A percentile compares a stretch with the other conserved stretches of the same genome.
These are phyloP conservation scores for Oncorhynchus mykiss DNA, from an alignment of 2,113 vertebrate genomes.

Conservation along the genomic window DNA sequence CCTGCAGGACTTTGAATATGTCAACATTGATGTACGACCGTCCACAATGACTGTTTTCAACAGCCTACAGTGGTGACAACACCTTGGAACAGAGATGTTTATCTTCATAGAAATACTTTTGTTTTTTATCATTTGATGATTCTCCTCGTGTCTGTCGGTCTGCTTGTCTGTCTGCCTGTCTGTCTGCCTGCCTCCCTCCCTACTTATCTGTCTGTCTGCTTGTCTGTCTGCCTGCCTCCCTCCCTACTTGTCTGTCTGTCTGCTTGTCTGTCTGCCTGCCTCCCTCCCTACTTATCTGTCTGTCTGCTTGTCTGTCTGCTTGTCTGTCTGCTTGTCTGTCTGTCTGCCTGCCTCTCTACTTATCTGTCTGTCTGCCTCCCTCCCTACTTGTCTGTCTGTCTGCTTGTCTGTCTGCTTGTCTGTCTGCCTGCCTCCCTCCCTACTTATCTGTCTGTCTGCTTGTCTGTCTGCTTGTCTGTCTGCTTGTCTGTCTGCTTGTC, in stretches of 20 bases:
- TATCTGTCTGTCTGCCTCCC: not conserved
- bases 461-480: not conserved
- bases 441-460: not conserved
- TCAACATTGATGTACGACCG: slow-evolving; percentile 76
- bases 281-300: too few species aligned
- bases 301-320: not conserved
- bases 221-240: too few species aligned
- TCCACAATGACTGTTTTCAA: not conserved
- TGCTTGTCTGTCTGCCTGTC: not conserved
- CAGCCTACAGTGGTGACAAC: too few species aligned
- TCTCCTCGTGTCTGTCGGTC: not conserved
- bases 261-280: not conserved
- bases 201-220: too few species aligned
- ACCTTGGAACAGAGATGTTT: too few species aligned
- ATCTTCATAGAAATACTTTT: too few species aligned
- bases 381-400: not conserved
- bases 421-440: too few species aligned
- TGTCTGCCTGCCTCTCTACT: too few species aligned
- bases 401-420: not conserved
- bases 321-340: not conserved
- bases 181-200: too few species aligned
- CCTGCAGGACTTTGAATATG: slow-evolving; percentile 76
- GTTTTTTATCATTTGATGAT: not conserved
- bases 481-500: not conserved
- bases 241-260: not conserved